Evolutionary conservation across 2,888 invertebrate genomes (phyloP), one percentile per base, ranked within the genome.

Genomic region (Meteorus colon): DNA sequence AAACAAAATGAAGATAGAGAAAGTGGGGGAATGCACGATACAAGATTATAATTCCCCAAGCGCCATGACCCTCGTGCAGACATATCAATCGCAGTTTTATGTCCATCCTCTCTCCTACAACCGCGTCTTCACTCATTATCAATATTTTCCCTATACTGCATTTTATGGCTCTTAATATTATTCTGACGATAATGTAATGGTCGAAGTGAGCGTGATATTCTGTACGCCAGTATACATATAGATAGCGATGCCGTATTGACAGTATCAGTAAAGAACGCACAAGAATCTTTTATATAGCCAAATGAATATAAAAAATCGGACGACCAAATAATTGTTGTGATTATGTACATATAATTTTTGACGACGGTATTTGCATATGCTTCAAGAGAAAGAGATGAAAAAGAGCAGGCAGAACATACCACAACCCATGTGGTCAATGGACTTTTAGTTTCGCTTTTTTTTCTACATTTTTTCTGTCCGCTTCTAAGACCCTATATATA

Each of bases 341-440:
- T 8, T 8, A 12, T 41, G 19, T 24, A 59, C 16, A 24, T 24
- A 59, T 24, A 24, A 24, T 24, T 48, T 71, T 19, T 4, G 31
- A 63, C 48, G 27, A 10, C 41, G 41, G 29, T 16, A 65, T 55
- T 65, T 29, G 34, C n/a, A 48, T 16, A 24, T 41, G 60, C 45
- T 55, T 34, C 10, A n/a, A 24, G 27, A 31, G 75, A 75, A 29
- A 55, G 3, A 29, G 12, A 29, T 51, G 60, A 67, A 75, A 59
- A 65, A 60, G 63, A n/a, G 37, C 29, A 69, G 41, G 48, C 60
- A 74, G 67, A 62, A 65, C 8, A 10, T 41, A 41, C 62, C n/a
- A 59, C 60, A 45, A 72, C 79, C 84, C 86, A 86, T 85, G 83
- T 86, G 86, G 86, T 86, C 86, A 86, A 85, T 84, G 86, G 86